Base-by-base conservation (phyloP, 1,140 invertebrate species). In the Drosophila trapezifrons region DNA sequence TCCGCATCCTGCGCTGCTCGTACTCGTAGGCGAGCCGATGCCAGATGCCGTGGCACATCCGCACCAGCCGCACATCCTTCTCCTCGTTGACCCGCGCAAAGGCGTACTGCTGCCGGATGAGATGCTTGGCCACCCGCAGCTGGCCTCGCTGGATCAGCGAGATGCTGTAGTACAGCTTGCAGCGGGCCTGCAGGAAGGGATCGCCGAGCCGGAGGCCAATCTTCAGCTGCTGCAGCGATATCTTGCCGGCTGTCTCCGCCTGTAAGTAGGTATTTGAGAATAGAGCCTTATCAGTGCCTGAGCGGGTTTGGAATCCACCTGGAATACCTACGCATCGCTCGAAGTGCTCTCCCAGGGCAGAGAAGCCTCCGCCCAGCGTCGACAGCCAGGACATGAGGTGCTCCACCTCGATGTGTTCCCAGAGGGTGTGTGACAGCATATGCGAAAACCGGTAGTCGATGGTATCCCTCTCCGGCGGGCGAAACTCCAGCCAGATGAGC, bases 351-450 rank as follows among this genome's bases (percentile, higher is more conserved):
- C 98, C 98, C 49, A 99, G 93, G 9, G 98, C 96, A 20, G 98
- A 99, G 93, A 97, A 99, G 6, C 97, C 98, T 45, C 98, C 98
- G 51, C 98, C 98, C 13, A 99, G 93, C 2, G 98, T 99, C n/a
- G 98, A 99, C 4, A 99, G 93, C 97, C 98, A 98, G 4, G 97
- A 97, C 94, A 98, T 96, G 9, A 96, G 94, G 93, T 97, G 94
- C 89, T 98, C 96, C 72, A 98, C 93, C 92, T 97, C 95, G 74
- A 95, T 93, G 74, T 94, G 93, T 92, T 96, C 95, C 92, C 93
- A 92, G 22, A 92, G 92, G 78, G 94, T 93, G 60, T 65, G 91
- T 13, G 78, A 92, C 71, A 89, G 80, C 91, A 82, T 93, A 74
- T 91, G 92, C 85, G 93, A 93, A 93, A 95, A 96, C 62, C 93